Conservation (phyloP, 1,140 invertebrate genomes). For the Ostrea denselamellosa region DNA sequence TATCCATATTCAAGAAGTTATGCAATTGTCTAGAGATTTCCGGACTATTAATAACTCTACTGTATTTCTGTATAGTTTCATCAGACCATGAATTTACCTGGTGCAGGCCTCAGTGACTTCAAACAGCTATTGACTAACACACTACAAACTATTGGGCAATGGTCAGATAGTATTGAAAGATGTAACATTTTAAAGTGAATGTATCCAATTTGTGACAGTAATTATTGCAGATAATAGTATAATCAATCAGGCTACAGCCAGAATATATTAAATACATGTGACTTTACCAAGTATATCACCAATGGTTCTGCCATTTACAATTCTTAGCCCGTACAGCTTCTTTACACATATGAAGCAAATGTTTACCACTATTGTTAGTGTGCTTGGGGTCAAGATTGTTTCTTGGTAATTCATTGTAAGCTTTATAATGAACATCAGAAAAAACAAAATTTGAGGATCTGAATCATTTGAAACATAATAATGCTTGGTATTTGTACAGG, state of each 20-base stretch:
- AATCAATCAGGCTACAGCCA: conserved; percentile 44
- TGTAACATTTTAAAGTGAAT: conserved; percentile 7
- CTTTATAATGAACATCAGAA: conserved; percentile 26
- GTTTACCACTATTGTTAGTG: conserved; percentile 41
- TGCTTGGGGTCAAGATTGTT: conserved; percentile 34
- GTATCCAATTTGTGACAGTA: conserved; percentile 14
- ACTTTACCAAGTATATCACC: conserved; percentile 23
- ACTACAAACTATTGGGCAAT: conserved; percentile 32
- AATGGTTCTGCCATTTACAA: conserved; percentile 41
- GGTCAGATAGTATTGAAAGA: conserved; percentile 7
- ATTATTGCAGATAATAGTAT: conserved; percentile 14
- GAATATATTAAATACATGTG: conserved; percentile 44
- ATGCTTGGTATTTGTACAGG: conserved; percentile 21
- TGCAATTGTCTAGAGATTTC: background rate
- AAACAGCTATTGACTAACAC: background rate
- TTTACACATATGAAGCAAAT: conserved; percentile 33
- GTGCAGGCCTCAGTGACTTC: background rate
- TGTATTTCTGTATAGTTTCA: conserved; percentile 28
- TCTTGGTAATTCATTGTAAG: conserved; percentile 23
- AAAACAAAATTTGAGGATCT: background rate
- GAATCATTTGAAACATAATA: conserved; percentile 37
- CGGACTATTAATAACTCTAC: background rate
- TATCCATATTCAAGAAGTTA: conserved; percentile 1
- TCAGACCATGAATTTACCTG: conserved; percentile 40
- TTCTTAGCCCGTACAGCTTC: conserved; percentile 34